phyloP scores from a whole-genome alignment of 1,140 invertebrate genomes.

The Leucophenga varia region DNA sequence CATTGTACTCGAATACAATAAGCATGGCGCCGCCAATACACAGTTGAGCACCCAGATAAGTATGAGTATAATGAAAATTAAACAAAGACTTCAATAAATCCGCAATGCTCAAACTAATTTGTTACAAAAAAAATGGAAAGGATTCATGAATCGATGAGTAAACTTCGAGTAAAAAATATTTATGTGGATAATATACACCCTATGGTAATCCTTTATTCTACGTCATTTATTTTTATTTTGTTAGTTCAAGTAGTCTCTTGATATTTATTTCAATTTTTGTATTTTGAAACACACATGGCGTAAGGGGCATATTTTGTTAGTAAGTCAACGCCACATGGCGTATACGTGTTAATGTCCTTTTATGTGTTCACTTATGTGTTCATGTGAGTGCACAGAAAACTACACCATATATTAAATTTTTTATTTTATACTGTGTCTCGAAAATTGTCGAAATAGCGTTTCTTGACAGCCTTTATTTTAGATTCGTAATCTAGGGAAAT shows the following conservation, averaged over 20 bases:
- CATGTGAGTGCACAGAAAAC: too few species aligned
- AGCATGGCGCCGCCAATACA: conserved; percentile 75
- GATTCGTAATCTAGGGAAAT: too few species aligned
- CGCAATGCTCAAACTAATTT: conserved; percentile 91
- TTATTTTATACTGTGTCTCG: too few species aligned
- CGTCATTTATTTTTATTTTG: background rate
- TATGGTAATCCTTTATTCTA: background rate
- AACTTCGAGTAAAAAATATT: background rate
- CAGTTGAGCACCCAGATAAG: conserved; percentile 81
- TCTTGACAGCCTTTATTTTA: too few species aligned
- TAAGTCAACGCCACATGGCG: conserved; percentile 14
- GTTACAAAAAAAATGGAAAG: conserved; percentile 68
- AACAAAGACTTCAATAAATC: conserved; percentile 89
- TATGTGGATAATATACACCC: background rate
- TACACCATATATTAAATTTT: too few species aligned
- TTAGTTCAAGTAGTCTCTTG: too few species aligned
- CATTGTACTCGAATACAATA: conserved; percentile 78
- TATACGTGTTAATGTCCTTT: conserved; percentile 31
- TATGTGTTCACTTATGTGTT: too few species aligned
- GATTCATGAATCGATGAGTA: background rate
- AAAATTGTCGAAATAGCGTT: too few species aligned
- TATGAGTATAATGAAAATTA: conserved; percentile 79
- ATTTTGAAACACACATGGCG: too few species aligned
- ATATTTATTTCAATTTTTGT: background rate
- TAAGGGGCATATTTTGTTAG: too few species aligned